A percentile compares a stretch with the other conserved stretches of the same genome.
Evolutionary conservation across 2,888 invertebrate genomes (phyloP).

Genomic region (Scaptomyza tumidula): DNA sequence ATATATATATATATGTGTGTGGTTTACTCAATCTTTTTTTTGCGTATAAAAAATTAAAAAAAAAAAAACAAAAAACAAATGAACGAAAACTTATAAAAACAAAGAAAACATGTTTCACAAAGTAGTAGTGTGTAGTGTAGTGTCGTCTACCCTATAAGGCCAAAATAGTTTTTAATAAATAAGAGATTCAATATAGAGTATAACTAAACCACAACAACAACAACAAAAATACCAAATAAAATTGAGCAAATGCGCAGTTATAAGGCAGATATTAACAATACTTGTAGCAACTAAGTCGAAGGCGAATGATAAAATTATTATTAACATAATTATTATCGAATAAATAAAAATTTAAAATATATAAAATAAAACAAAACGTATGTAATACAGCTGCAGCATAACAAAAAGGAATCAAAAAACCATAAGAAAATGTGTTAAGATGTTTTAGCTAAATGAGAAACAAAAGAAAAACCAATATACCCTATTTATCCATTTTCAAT

Average conservation of each 20-base stretch:
- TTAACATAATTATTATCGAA: conserved; percentile 38
- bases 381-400: conserved; percentile 35
- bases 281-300: conserved; percentile 65
- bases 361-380: conserved; percentile 23
- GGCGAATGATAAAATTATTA: conserved; percentile 20
- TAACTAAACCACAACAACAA: conserved; percentile 19
- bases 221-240: conserved; percentile 44
- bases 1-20: conserved; percentile 5
- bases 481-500: too few relatives aligned
- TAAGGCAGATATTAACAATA: conserved; percentile 67
- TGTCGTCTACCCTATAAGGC: conserved; percentile 64
- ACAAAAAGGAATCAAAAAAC: neutral
- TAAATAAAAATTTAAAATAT: conserved; percentile 28
- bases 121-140: conserved; percentile 54
- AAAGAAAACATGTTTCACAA: conserved; percentile 43
- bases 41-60: conserved; percentile 14
- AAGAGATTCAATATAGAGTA: conserved; percentile 54
- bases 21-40: conserved; percentile 16
- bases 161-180: conserved; percentile 72
- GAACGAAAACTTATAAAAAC: conserved; percentile 4
- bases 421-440: conserved; percentile 29
- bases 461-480: neutral
- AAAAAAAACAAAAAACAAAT: conserved; percentile 8
- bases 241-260: conserved; percentile 38
- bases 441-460: conserved; percentile 58